These are phyloP conservation scores for Drosophila mulleri DNA, from an alignment of 2,888 invertebrate genomes.

Conservation along the genomic window DNA sequence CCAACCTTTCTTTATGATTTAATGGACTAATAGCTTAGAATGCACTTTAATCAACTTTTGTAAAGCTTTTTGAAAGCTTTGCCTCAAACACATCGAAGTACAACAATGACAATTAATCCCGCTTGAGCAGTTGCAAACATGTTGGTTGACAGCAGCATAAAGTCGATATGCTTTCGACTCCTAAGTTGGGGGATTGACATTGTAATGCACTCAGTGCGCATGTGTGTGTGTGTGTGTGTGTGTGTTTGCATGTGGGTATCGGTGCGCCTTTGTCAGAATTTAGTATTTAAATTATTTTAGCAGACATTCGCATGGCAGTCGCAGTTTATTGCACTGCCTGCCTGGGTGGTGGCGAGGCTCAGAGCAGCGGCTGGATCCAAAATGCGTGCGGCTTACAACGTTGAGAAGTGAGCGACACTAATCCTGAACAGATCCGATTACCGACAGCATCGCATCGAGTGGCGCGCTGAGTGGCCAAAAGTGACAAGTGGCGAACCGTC, in stretches of 20 bases:
- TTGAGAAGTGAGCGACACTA: constrained; percentile 76
- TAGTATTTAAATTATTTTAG: constrained; percentile 4
- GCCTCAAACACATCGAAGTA: not conserved
- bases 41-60: not conserved
- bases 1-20: no score
- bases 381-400: constrained; percentile 75
- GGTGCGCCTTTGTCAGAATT: constrained; percentile 5
- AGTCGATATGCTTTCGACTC: constrained; percentile 4
- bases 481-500: constrained; percentile 62
- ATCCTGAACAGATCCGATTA: constrained; percentile 77
- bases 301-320: constrained; percentile 16
- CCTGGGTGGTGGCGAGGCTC: constrained; percentile 60
- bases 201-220: constrained; percentile 12
- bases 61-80: no score
- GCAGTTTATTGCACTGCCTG: constrained; percentile 38
- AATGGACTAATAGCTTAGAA: no score
- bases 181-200: constrained; percentile 15
- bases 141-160: constrained; percentile 12
- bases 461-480: constrained; percentile 47
- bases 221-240: not conserved
- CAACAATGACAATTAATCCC: constrained; percentile 3
- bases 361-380: constrained; percentile 55
- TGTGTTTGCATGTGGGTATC: not conserved
- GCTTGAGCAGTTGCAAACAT: constrained; percentile 1
- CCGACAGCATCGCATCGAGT: constrained; percentile 50